Base-by-base conservation (phyloP, 23 tunicate genomes). In the Phallusia fumigata region DNA sequence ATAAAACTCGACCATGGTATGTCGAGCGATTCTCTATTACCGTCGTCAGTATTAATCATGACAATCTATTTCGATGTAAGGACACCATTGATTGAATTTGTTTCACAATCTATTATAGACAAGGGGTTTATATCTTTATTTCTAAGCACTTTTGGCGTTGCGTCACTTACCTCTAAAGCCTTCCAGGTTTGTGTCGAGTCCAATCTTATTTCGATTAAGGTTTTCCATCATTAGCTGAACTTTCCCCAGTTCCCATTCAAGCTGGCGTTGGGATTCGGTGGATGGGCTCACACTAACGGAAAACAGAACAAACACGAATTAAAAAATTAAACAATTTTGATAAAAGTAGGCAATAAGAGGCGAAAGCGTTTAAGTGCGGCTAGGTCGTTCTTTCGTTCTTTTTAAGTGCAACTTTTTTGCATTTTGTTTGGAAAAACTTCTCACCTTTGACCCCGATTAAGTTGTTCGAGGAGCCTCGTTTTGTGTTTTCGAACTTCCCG, bases 171-270 rank as follows among this genome's bases (percentile, higher is more conserved):
- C 88, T 74, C 58, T 34, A 24, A 64, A 28, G 51, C 82, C 78
- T 35, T 77, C 81, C 35, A 78, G 31, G 34, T 76, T 77, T 24
- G 78, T 53, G 36, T 34, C 82, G 33, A 84, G 58, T 32, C 82
- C 82, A 35, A 52, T 31, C 78, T 84, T 84, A 74, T 84, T 84
- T 36, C 84, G 84, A 40, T 52, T 83, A 31, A 88, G 47, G 11
- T 87, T 87, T 84, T 88, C 88, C 78, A 88, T 79, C 33, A 88
- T 88, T 12, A 88, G 76, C 52, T 90, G 84, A 77, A 90, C 73
- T 81, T 89, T 40, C 1, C 95, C 95, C 64, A 90, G 74, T 33
- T 85, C 86, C 89, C 89, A 90, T 32, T 85, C 95, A 31, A 90
- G 75, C 77, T 81, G 84, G 33, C 78, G 51, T 35, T 82, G 88